A percentile compares a stretch with the other conserved stretches of the same genome.
These are phyloP conservation scores for Araneus ventricosus DNA, from an alignment of 1,140 invertebrate genomes.

Conservation along the genomic window DNA sequence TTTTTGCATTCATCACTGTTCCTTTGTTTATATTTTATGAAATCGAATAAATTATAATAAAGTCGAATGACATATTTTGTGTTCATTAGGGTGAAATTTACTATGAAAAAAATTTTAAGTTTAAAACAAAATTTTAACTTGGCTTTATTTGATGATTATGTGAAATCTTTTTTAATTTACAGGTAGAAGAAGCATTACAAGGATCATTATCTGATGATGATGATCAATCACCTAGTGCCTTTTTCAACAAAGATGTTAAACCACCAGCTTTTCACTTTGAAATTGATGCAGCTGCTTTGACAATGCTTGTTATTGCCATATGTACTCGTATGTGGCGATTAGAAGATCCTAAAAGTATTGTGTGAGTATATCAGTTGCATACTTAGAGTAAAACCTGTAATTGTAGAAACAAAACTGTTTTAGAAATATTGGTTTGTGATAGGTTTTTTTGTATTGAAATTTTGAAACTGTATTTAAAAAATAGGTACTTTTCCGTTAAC, in stretches of 20 bases:
- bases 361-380: slow-evolving; percentile 85
- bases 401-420: no score
- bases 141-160: neutral
- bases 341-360: slow-evolving; percentile 91
- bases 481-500: no score
- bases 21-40: neutral
- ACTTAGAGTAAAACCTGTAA: no score
- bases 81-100: no score
- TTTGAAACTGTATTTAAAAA: no score
- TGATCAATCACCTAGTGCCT: neutral
- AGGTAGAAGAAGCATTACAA: neutral
- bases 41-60: neutral
- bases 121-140: neutral
- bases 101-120: no score
- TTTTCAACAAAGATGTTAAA: slow-evolving; percentile 55
- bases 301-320: slow-evolving; percentile 86
- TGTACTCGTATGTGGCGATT: slow-evolving; percentile 90
- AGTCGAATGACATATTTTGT: no score
- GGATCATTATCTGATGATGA: neutral
- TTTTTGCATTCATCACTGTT: no score
- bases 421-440: no score
- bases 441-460: no score
- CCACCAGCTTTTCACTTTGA: slow-evolving; percentile 78
- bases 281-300: slow-evolving; percentile 88
- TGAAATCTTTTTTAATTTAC: neutral